Percentiles rank a stretch among this genome's conserved stretches.
Evolutionary conservation across 2,113 vertebrate species (phyloP).

Genomic region (Apteryx mantelli): DNA sequence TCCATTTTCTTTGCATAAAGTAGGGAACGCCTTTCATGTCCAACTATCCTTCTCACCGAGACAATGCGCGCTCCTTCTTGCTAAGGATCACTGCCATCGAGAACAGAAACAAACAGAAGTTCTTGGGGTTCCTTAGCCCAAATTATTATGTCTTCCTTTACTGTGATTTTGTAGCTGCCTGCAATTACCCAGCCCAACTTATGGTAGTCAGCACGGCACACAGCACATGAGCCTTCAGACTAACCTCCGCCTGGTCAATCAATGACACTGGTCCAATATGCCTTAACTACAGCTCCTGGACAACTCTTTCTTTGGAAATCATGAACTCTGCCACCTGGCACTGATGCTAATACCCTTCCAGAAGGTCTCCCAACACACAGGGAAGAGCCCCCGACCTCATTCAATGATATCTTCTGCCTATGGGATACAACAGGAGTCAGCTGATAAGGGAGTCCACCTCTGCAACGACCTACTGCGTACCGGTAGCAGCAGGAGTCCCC

Average conservation of each 20-base stretch:
- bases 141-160: background rate
- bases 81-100: background rate
- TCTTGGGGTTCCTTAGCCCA: background rate
- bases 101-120: fast-evolving
- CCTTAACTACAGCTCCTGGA: background rate
- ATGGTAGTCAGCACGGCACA: background rate
- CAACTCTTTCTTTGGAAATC: background rate
- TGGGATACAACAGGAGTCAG: background rate
- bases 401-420: background rate
- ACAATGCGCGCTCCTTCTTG: background rate
- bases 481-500: fast-evolving
- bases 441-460: background rate
- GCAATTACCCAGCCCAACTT: fast-evolving
- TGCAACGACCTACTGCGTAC: background rate
- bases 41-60: background rate
- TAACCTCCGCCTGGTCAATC: background rate
- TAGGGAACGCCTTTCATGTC: background rate
- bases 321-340: background rate
- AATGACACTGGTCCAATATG: fast-evolving
- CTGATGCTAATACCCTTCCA: background rate
- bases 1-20: background rate
- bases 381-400: background rate
- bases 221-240: fast-evolving
- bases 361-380: background rate
- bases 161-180: fast-evolving